phyloP scores from a whole-genome alignment of 2,113 vertebrate genomes.

The Lampris incognitus region DNA sequence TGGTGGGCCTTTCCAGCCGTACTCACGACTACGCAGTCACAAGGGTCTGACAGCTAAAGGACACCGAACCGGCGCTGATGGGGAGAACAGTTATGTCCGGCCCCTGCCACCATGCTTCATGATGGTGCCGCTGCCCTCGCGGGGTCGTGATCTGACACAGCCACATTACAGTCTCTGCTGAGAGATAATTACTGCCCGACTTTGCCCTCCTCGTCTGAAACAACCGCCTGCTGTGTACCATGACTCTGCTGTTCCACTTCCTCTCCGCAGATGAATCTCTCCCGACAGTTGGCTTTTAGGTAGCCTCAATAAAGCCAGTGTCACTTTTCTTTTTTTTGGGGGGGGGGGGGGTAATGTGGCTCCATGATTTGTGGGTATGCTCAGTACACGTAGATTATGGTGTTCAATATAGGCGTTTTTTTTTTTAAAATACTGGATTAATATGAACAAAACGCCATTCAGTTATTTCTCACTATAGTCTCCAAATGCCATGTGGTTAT shows the following conservation, averaged over 20 bases:
- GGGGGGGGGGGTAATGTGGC: not conserved
- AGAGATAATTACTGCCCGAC: slow-evolving; percentile 19
- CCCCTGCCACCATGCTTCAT: not conserved
- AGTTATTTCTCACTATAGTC: no score
- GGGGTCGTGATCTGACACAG: not conserved
- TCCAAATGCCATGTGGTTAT: no score
- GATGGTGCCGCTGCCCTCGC: not conserved
- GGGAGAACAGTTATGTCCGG: slow-evolving; percentile 2
- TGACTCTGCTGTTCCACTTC: not conserved
- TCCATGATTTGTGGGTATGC: not conserved
- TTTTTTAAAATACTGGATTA: no score
- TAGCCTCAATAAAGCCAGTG: no score
- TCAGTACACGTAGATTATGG: no score
- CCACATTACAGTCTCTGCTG: slow-evolving; percentile 26
- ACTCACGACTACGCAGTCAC: not conserved
- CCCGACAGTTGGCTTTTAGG: not conserved
- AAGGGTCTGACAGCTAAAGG: not conserved
- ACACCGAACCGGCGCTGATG: not conserved
- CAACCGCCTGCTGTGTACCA: not conserved
- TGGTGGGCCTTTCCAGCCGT: not conserved
- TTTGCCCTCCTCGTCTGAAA: slow-evolving; percentile 16
- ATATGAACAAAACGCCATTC: no score
- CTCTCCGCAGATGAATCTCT: not conserved
- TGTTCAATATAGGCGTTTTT: no score
- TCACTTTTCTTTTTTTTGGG: no score